Evolutionary conservation across 2,888 invertebrate species (phyloP).

Genomic region (Drosophila infuscata): DNA sequence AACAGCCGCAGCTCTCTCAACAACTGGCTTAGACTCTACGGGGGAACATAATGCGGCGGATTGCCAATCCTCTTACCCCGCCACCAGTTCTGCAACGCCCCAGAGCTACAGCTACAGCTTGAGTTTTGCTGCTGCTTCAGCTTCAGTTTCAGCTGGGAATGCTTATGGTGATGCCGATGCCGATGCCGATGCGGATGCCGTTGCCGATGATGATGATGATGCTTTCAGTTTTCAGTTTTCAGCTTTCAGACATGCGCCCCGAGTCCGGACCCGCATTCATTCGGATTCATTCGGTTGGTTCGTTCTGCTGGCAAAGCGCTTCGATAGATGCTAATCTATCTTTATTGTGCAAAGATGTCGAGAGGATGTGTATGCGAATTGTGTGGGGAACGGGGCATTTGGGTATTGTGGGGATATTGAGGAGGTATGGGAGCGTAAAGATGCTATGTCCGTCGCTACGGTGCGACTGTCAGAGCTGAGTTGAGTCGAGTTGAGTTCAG

Average conservation of each 20-base stretch:
- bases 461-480: slow-evolving; percentile 28
- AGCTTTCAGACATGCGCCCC: slow-evolving; percentile 69
- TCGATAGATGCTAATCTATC: slow-evolving; percentile 78
- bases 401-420: slow-evolving; percentile 6
- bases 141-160: background rate
- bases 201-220: slow-evolving; percentile 33
- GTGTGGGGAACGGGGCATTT: slow-evolving; percentile 28
- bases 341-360: slow-evolving; percentile 77
- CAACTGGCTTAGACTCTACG: slow-evolving; percentile 66
- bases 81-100: background rate
- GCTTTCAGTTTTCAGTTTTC: slow-evolving; percentile 58
- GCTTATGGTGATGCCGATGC: slow-evolving; percentile 12
- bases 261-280: slow-evolving; percentile 55
- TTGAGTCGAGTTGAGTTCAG: slow-evolving; percentile 18
- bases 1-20: slow-evolving; percentile 40
- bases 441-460: slow-evolving; percentile 37
- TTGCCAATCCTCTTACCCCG: slow-evolving; percentile 9
- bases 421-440: slow-evolving; percentile 37
- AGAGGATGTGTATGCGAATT: slow-evolving; percentile 70
- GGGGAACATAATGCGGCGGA: slow-evolving; percentile 42
- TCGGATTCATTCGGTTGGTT: slow-evolving; percentile 58
- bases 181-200: background rate
- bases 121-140: slow-evolving; percentile 5
- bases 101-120: slow-evolving; percentile 5
- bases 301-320: slow-evolving; percentile 66